These are phyloP conservation scores for Arctopsyche grandis DNA, from an alignment of 1,140 invertebrate species.

Conservation along the genomic window DNA sequence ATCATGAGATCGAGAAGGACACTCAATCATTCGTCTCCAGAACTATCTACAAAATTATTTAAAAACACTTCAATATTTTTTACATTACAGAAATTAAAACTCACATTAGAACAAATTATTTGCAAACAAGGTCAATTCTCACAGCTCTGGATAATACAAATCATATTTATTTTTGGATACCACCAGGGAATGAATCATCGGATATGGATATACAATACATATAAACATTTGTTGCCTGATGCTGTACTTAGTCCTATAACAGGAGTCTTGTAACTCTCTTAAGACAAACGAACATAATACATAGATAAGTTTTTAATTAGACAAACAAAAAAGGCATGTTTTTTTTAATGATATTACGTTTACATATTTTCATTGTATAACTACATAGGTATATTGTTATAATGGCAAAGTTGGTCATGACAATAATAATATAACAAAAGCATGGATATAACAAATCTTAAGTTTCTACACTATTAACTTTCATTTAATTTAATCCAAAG, in stretches of 20 bases:
- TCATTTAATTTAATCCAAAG: neutral
- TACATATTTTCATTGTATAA: neutral
- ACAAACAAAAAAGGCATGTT: neutral
- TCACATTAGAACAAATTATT: neutral
- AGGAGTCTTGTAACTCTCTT: constrained; percentile 54
- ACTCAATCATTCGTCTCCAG: constrained; percentile 47
- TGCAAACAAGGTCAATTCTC: constrained; percentile 2
- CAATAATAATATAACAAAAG: neutral
- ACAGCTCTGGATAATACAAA: neutral
- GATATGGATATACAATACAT: neutral
- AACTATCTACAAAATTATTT: constrained; percentile 18
- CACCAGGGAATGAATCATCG: neutral
- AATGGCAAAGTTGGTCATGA: neutral
- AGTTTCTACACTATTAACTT: neutral
- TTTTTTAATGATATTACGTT: neutral
- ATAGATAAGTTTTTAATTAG: neutral
- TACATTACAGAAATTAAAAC: neutral
- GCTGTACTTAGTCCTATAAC: constrained; percentile 49
- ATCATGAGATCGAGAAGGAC: constrained; percentile 54
- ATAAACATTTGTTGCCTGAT: constrained; percentile 25
- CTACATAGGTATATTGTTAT: neutral
- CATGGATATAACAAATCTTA: neutral
- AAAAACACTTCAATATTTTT: constrained; percentile 12
- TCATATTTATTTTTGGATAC: neutral
- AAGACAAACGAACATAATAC: constrained; percentile 39